These are phyloP conservation scores for Poecilia wingei DNA, from an alignment of 2,797 vertebrate genomes.

Conservation along the genomic window DNA sequence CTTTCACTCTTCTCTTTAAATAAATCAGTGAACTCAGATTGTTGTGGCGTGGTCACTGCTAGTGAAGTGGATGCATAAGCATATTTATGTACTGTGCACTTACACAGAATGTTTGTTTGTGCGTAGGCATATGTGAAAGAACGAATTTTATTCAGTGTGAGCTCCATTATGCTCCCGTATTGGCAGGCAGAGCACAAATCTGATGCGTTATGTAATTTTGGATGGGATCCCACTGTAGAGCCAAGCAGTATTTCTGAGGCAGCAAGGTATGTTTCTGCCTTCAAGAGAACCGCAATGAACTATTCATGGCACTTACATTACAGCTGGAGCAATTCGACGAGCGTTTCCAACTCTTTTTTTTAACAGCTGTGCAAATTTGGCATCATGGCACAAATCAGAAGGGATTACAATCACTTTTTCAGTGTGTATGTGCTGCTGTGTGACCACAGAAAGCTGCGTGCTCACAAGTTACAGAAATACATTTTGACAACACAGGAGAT, in stretches of 20 bases:
- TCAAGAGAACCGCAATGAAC: slow-evolving; percentile 67
- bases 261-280: slow-evolving; percentile 64
- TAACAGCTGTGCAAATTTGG: slow-evolving; percentile 55
- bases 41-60: background rate
- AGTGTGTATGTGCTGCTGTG: background rate
- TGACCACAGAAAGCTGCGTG: background rate
- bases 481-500: background rate
- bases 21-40: background rate
- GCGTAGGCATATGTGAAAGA: background rate
- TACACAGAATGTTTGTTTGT: background rate
- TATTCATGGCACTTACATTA: slow-evolving; percentile 79
- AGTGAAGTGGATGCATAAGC: background rate
- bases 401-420: slow-evolving; percentile 51
- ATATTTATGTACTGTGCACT: background rate
- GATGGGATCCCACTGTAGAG: slow-evolving; percentile 57
- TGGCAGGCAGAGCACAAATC: slow-evolving; percentile 54
- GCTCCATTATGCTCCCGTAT: slow-evolving; percentile 38
- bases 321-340: slow-evolving; percentile 44
- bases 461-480: background rate
- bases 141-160: slow-evolving; percentile 19
- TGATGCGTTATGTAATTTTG: slow-evolving; percentile 66
- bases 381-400: slow-evolving; percentile 43
- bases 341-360: slow-evolving; percentile 38
- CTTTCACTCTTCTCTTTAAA: background rate
- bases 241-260: slow-evolving; percentile 53